phyloP scores from a whole-genome alignment of 2,797 vertebrate genomes.

The Poeciliopsis gracilis region DNA sequence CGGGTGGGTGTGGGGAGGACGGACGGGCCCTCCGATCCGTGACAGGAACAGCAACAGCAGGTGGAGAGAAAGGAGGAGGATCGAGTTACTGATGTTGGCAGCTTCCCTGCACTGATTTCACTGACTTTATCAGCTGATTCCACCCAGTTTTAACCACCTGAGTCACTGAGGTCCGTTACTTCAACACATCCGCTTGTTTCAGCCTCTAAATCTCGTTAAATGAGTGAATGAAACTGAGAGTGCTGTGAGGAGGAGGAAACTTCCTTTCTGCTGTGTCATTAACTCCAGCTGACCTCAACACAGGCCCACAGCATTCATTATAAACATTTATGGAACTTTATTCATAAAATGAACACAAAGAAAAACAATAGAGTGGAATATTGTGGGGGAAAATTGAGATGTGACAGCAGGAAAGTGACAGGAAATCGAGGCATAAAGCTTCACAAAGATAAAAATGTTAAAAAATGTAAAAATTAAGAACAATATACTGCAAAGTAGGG shows the following conservation, averaged over 20 bases:
- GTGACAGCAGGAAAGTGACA: not conserved
- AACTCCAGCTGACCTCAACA: not conserved
- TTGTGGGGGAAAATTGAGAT: not conserved
- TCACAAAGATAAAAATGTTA: not conserved
- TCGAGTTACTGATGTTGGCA: not conserved
- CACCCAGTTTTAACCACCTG: not conserved
- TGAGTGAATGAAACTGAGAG: not conserved
- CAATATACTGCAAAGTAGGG: not conserved
- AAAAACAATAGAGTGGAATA: not conserved
- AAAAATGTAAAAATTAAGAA: not conserved
- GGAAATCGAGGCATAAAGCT: not conserved
- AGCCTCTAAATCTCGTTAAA: not conserved
- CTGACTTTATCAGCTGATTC: not conserved
- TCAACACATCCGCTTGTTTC: not conserved
- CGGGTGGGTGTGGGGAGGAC: fast-evolving
- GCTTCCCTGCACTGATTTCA: slow-evolving; percentile 24
- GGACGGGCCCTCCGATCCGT: slow-evolving; percentile 40
- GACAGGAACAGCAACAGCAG: slow-evolving; percentile 33
- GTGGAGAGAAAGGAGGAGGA: slow-evolving; percentile 23
- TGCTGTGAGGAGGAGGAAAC: not conserved
- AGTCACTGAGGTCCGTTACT: not conserved
- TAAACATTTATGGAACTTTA: not conserved
- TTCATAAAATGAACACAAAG: not conserved
- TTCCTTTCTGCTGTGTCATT: not conserved
- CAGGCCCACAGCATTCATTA: not conserved